Evolutionary conservation across 1,140 invertebrate species (phyloP), one percentile per base, ranked within the genome.

Genomic region (Palaemon carinicauda): DNA sequence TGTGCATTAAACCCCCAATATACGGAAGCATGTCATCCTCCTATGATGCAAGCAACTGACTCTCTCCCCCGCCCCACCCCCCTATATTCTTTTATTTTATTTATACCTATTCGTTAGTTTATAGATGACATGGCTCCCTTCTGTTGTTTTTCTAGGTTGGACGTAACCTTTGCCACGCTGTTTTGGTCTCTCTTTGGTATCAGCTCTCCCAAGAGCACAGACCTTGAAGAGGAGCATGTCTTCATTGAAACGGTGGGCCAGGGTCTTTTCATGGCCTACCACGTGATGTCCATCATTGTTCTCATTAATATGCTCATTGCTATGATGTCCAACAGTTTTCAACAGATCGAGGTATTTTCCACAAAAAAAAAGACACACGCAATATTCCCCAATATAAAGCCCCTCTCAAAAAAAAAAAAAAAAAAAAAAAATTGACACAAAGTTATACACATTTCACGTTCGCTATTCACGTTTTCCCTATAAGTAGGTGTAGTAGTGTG

Each of bases 241-340:
- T 91, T 90, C 69, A 90, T 90, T 41, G 89, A 91, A 79, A 88
- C 88, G 50, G 90, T 91, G 17, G 90, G 90, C 27, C 80, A 91
- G 91, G 90, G 91, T 52, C 90, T 93, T 69, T 92, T 92, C 86
- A 92, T 91, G 71, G 96, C 95, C 0, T 97, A 97, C 91, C 96
- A 96, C 65, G 96, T 96, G 73, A 98, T 98, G 91, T 97, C 97
- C 89, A 95, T 98, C 82, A 97, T 98, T 89, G 97, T 98, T 1
- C 92, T 98, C 5, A 93, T 98, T 60, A 98, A 98, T 92, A 96
- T 98, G 94, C 94, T 98, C 7, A 98, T 98, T 91, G 97, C 97
- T 90, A 98, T 98, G 97, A 98, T 98, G 96, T 97, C 96, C 53
- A 98, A 97, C 91, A 98, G 96, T 1, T 98, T 97, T 91, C 96